phyloP scores from a whole-genome alignment of 1,140 invertebrate genomes.

The Bombus breviceps region DNA sequence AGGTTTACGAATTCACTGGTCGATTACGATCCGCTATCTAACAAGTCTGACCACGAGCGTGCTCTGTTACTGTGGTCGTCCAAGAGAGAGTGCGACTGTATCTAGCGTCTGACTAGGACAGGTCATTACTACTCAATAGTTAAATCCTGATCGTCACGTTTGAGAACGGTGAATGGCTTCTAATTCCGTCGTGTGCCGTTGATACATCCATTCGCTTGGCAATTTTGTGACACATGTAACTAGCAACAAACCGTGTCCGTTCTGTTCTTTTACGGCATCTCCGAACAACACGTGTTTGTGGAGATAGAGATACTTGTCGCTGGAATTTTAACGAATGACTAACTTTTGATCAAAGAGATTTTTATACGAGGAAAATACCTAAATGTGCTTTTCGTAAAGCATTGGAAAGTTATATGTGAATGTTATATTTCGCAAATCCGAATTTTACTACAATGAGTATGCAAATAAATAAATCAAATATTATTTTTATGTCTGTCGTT shows the following conservation, averaged over 20 bases:
- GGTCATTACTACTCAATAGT: conserved; percentile 15
- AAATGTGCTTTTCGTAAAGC: no score
- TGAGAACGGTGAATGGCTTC: not conserved
- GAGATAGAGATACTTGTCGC: no score
- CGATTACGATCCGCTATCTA: not conserved
- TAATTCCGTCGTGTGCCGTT: not conserved
- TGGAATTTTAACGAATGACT: no score
- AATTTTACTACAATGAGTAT: not conserved
- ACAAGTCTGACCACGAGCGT: not conserved
- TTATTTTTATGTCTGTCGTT: not conserved
- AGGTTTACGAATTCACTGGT: not conserved
- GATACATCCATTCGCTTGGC: not conserved
- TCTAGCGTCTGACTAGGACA: not conserved
- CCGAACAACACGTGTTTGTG: no score
- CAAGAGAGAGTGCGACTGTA: not conserved
- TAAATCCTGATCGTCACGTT: not conserved
- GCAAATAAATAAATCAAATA: not conserved
- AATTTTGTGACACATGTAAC: not conserved
- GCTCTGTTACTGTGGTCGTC: not conserved
- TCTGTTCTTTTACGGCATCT: not conserved
- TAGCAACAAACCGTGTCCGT: no score
- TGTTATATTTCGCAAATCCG: not conserved
- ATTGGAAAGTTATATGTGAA: no score
- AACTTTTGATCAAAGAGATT: no score
- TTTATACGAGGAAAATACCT: no score